phyloP scores from a whole-genome alignment of 2,888 invertebrate genomes.

The Dicroscelio sp. region DNA sequence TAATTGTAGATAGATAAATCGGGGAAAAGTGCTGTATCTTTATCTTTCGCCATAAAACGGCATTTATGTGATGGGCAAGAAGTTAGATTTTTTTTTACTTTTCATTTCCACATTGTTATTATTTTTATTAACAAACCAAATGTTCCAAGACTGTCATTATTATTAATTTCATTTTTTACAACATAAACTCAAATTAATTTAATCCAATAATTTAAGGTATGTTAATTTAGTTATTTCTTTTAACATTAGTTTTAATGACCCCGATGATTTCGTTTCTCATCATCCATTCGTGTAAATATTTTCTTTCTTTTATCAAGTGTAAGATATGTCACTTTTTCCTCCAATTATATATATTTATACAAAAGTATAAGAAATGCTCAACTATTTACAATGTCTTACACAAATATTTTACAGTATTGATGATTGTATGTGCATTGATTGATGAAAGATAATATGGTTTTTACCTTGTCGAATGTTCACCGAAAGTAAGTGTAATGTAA shows the following conservation, averaged over 20 bases:
- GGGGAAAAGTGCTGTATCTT: slow-evolving; percentile 65
- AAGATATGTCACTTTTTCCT: slow-evolving; percentile 67
- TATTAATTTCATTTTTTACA: too few relatives aligned
- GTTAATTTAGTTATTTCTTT: too few relatives aligned
- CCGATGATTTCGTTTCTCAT: not conserved
- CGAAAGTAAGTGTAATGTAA: slow-evolving; percentile 67
- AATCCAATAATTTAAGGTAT: too few relatives aligned
- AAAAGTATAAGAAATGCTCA: slow-evolving; percentile 74
- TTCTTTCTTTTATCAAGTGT: slow-evolving; percentile 16
- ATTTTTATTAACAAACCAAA: too few relatives aligned
- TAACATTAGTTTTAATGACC: not conserved
- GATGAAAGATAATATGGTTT: slow-evolving; percentile 58
- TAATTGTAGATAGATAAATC: slow-evolving; percentile 83
- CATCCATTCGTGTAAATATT: slow-evolving; percentile 37
- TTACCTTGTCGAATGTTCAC: slow-evolving; percentile 64
- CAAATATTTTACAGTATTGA: slow-evolving; percentile 76
- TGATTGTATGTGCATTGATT: slow-evolving; percentile 69
- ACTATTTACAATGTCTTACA: slow-evolving; percentile 70
- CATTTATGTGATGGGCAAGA: not conserved
- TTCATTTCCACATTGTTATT: too few relatives aligned
- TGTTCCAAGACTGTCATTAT: too few relatives aligned
- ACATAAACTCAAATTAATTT: too few relatives aligned
- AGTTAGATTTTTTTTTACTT: not conserved
- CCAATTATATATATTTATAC: slow-evolving; percentile 64
- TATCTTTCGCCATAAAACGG: not conserved